phyloP scores from a whole-genome alignment of 2,113 vertebrate genomes.

The Pangasianodon hypophthalmus region DNA sequence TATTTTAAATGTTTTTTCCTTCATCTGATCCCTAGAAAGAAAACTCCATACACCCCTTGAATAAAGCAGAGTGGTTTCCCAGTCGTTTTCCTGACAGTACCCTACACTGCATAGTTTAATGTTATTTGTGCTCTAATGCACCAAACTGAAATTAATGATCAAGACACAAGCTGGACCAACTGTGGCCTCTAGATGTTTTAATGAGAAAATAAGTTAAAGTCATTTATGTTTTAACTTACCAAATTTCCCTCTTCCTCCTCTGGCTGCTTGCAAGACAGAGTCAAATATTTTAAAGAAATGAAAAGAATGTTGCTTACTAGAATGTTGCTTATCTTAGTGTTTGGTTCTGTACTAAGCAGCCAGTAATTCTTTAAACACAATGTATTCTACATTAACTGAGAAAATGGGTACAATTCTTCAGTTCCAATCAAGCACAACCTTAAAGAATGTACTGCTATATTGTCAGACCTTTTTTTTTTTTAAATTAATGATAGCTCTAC shows the following conservation, averaged over 20 bases:
- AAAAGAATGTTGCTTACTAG: background rate
- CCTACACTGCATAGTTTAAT: background rate
- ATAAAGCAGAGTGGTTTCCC: background rate
- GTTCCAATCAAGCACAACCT: background rate
- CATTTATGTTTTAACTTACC: slow-evolving; percentile 74
- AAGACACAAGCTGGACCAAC: slow-evolving; percentile 3
- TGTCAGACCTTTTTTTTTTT: background rate
- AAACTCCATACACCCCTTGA: background rate
- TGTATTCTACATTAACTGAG: background rate
- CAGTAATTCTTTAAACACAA: background rate
- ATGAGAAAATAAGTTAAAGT: slow-evolving; percentile 16
- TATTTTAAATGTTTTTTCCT: background rate
- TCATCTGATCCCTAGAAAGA: background rate
- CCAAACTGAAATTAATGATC: background rate
- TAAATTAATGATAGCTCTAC: background rate
- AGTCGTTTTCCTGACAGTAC: background rate
- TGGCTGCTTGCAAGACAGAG: slow-evolving; percentile 81
- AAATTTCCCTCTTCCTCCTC: slow-evolving; percentile 87
- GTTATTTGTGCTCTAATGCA: background rate
- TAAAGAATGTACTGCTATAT: background rate
- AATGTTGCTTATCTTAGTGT: background rate
- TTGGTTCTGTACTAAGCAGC: background rate
- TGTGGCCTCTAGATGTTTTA: slow-evolving; percentile 3
- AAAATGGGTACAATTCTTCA: background rate
- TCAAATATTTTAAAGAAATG: slow-evolving; percentile 25